Conservation (phyloP, 1,140 invertebrate species). For the Tachypleus tridentatus region DNA sequence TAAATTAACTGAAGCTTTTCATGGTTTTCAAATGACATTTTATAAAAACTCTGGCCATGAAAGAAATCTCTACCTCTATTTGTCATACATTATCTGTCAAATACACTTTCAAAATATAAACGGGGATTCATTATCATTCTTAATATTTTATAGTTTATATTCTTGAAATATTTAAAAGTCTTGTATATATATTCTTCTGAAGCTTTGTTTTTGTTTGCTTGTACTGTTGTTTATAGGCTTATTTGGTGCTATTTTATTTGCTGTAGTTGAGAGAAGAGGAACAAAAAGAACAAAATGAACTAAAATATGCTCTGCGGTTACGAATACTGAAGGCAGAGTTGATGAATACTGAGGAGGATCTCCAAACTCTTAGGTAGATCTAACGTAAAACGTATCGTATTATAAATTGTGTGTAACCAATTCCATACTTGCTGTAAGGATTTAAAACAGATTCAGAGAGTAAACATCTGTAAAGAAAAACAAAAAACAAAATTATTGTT, state of each 20-base stretch:
- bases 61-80: too few species aligned
- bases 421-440: background rate
- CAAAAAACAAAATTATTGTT: too few species aligned
- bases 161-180: background rate
- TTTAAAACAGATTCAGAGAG: constrained; percentile 6
- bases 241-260: background rate
- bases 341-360: constrained; percentile 28
- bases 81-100: too few species aligned
- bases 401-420: background rate
- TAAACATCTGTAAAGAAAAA: too few species aligned
- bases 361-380: constrained; percentile 30
- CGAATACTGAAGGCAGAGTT: constrained; percentile 31
- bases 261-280: background rate
- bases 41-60: too few species aligned
- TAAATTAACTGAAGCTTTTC: too few species aligned
- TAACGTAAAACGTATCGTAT: background rate
- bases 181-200: background rate
- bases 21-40: too few species aligned
- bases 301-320: constrained; percentile 29
- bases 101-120: background rate
- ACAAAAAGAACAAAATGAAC: constrained; percentile 10
- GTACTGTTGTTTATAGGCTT: too few species aligned
- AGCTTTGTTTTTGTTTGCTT: too few species aligned
- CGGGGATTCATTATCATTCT: background rate
- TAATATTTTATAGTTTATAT: background rate